Conservation (phyloP, 2,113 vertebrate species). For the Balaenoptera acutorostrata region DNA sequence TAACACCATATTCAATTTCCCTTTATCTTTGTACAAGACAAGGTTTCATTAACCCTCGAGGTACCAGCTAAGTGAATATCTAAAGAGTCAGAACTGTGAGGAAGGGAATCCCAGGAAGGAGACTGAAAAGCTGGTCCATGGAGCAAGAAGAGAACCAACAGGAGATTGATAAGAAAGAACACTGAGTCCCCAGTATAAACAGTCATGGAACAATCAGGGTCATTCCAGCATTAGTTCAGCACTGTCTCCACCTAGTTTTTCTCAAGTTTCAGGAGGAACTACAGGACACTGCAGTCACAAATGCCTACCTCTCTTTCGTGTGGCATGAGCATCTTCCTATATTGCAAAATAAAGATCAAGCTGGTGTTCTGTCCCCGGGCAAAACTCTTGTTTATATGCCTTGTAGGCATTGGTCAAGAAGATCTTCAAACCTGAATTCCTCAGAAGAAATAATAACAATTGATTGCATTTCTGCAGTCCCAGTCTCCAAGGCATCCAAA, state of each 20-base stretch:
- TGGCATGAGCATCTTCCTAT: neutral
- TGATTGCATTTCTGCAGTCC: neutral
- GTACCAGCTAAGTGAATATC: neutral
- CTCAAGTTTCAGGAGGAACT: neutral
- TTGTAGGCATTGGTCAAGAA: neutral
- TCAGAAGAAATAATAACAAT: neutral
- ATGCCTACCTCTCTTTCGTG: neutral
- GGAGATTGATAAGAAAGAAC: neutral
- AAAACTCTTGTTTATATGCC: neutral
- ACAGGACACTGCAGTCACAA: accelerated
- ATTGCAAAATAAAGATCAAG: neutral
- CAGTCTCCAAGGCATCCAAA: neutral
- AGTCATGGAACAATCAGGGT: neutral
- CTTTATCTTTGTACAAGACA: neutral
- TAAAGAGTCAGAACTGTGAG: neutral
- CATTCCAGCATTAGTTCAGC: neutral
- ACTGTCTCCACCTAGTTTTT: neutral
- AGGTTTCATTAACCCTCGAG: neutral
- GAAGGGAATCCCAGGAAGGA: neutral
- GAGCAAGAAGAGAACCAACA: neutral
- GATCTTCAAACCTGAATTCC: neutral
- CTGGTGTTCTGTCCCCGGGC: too few species aligned
- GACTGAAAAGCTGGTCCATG: neutral
- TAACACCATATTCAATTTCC: neutral
- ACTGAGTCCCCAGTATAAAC: neutral